Conservation (phyloP, 2,888 invertebrate species). For the Hedychridium roseum region DNA sequence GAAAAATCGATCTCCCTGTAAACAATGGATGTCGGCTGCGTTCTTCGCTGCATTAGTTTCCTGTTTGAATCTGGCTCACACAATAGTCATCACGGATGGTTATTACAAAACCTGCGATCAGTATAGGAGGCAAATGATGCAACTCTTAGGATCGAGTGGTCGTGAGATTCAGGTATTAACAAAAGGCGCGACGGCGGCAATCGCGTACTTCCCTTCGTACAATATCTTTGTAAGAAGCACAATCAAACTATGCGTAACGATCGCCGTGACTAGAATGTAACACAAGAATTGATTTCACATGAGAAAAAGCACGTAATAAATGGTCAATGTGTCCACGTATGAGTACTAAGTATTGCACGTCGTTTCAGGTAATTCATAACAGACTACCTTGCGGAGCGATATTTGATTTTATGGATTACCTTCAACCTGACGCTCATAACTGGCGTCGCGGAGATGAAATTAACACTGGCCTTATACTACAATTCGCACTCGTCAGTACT, state of each 20-base stretch:
- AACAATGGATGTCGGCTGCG: conserved; percentile 73
- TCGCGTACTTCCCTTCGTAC: no score
- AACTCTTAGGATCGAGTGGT: conserved; percentile 53
- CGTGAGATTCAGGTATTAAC: conserved; percentile 44
- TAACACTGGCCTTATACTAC: conserved; percentile 76
- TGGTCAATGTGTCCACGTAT: no score
- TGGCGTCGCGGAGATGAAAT: conserved; percentile 74
- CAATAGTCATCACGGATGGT: conserved; percentile 76
- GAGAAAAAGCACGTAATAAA: no score
- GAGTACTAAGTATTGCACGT: no score
- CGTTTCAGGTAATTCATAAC: conserved; percentile 66
- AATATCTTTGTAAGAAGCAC: no score
- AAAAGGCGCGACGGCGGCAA: no score
- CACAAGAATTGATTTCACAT: no score
- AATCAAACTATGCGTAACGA: no score
- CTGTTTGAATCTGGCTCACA: conserved; percentile 74
- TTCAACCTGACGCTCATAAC: conserved; percentile 75
- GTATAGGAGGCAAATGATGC: conserved; percentile 74
- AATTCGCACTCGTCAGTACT: conserved; percentile 71
- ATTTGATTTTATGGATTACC: conserved; percentile 85
- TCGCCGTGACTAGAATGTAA: no score
- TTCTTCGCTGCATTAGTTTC: conserved; percentile 71
- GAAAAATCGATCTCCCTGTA: conserved; percentile 46
- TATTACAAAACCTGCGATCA: conserved; percentile 79
- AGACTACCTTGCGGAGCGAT: conserved; percentile 78